Base-by-base conservation (phyloP, 2,797 vertebrate genomes). In the Avahi laniger region DNA sequence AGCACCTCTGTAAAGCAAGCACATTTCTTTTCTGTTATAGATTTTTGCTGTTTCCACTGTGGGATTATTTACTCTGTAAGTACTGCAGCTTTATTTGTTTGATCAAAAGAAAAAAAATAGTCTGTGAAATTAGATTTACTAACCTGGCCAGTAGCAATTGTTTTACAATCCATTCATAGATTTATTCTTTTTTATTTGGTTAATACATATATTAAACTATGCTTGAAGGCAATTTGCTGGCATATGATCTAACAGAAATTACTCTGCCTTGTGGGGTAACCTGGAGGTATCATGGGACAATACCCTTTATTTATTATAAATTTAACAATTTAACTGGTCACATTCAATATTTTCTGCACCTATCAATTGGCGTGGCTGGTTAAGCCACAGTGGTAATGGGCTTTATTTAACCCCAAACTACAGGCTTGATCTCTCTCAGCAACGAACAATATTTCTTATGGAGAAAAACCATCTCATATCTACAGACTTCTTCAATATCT, bases 161-260 rank as follows among this genome's bases (percentile, higher is more conserved):
- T 52, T 91, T 67, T 65, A 81, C 12, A 48, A 89, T 35, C 24
- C 4, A n/a, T 38, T 89, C 24, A 54, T 52, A 15, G n/a, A 70
- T 76, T 46, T 93, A 46, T 84, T 86, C 35, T 70, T 84, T 95
- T 75, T 83, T 35, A 73, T 63, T 89, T 95, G 50, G 33, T 67
- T 94, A 35, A 59, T 52, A 86, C 4, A 12, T 92, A 67, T 73
- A 30, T 67, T 73, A 95, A 86, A 11, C 20, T 94, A 79, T 35
- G 10, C n/a, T 81, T 69, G 38, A 89, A 94, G 59, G 89, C 17
- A 92, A n/a, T 96, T 89, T 95, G 24, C 33, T 91, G 26, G 26
- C 41, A 48, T 79, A 20, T 41, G 86, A 87, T 63, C 38, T 91
- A 69, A 80, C 4, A 76, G 38, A 84, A 76, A 76, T 80, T 65